Percentiles rank a stretch among this genome's conserved stretches.
Evolutionary conservation across 1,140 invertebrate species (phyloP).

Genomic region (Atta texana): DNA sequence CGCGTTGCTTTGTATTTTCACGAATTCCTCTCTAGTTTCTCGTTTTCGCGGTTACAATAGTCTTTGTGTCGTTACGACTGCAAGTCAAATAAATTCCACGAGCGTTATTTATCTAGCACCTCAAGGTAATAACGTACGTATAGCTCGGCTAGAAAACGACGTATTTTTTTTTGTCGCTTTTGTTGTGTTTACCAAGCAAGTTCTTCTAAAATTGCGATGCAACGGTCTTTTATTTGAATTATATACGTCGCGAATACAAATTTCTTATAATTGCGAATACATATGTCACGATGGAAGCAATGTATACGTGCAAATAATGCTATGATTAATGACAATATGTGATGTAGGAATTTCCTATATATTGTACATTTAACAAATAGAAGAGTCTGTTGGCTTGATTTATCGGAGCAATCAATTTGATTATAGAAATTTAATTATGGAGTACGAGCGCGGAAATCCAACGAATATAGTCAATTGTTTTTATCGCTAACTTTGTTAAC

Average conservation of each 20-base stretch:
- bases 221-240: neutral
- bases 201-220: neutral
- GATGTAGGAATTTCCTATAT: neutral
- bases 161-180: neutral
- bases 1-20: neutral
- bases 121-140: neutral
- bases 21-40: conserved; percentile 3
- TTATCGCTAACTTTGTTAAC: conserved; percentile 39
- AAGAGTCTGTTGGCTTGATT: neutral
- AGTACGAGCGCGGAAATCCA: conserved; percentile 18
- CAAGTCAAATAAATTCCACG: conserved; percentile 31
- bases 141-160: neutral
- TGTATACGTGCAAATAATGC: neutral
- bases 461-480: conserved; percentile 26
- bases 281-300: neutral
- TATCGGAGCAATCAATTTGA: conserved; percentile 17
- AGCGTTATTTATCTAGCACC: neutral
- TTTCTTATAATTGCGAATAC: neutral
- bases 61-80: neutral
- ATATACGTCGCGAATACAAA: neutral
- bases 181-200: neutral
- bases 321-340: neutral
- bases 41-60: neutral
- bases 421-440: conserved; percentile 32
- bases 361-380: neutral